These are phyloP conservation scores for Todiramphus saurophagus DNA, from an alignment of 2,113 vertebrate genomes.

Conservation along the genomic window DNA sequence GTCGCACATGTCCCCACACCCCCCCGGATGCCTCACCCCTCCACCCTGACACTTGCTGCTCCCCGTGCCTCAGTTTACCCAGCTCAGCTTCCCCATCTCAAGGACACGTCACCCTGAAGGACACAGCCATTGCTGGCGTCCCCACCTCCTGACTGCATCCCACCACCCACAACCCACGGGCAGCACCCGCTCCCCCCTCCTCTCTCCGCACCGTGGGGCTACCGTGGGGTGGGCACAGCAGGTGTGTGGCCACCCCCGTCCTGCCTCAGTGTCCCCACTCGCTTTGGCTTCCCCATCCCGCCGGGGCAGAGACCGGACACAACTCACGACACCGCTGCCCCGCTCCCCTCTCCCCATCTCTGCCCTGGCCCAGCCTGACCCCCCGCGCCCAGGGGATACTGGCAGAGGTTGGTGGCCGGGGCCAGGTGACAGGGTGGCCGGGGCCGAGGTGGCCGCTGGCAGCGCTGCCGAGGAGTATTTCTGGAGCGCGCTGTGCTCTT, in stretches of 20 bases:
- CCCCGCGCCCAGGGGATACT: fast-evolving
- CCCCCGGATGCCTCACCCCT: neutral
- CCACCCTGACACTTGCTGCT: fast-evolving
- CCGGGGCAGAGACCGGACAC: neutral
- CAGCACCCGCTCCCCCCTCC: neutral
- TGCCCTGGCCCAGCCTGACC: no score
- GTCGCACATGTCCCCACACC: neutral
- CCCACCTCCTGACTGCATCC: neutral
- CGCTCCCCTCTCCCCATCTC: fast-evolving
- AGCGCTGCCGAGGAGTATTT: conserved; percentile 59
- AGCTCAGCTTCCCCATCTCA: neutral
- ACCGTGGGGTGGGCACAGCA: neutral
- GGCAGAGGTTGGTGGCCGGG: neutral
- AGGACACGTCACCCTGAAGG: no score
- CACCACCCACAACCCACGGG: neutral
- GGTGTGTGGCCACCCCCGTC: neutral
- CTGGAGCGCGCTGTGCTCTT: conserved; percentile 37
- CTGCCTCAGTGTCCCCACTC: neutral
- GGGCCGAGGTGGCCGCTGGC: neutral
- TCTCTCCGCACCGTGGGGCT: neutral
- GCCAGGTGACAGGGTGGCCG: neutral
- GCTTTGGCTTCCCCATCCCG: fast-evolving
- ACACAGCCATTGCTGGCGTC: neutral
- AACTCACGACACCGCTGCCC: fast-evolving
- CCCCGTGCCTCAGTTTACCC: neutral